Conservation (phyloP, 2,797 vertebrate genomes). For the Loriculus beryllinus region DNA sequence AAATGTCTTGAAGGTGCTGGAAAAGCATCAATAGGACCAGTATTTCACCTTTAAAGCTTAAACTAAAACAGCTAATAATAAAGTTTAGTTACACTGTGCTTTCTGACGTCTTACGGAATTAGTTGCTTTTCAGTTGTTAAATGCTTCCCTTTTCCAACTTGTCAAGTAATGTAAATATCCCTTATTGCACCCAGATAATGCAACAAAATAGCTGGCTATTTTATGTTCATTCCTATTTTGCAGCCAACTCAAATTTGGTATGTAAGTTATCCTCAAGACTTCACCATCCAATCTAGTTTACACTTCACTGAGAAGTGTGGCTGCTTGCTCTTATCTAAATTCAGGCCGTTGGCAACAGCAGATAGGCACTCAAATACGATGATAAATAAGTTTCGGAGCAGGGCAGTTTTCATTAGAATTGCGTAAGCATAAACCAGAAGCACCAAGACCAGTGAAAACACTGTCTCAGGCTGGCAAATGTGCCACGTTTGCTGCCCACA, state of each 20-base stretch:
- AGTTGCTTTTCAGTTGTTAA: neutral
- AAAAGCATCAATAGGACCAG: neutral
- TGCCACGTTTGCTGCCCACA: slow-evolving; percentile 16
- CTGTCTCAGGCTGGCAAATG: slow-evolving; percentile 19
- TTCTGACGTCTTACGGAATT: neutral
- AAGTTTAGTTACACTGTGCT: neutral
- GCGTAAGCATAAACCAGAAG: neutral
- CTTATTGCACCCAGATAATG: neutral
- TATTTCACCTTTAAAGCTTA: neutral
- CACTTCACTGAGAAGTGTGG: neutral
- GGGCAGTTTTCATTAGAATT: neutral
- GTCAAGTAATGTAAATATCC: neutral
- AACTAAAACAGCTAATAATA: neutral
- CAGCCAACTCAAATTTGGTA: neutral
- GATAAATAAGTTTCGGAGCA: neutral
- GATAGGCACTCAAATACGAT: neutral
- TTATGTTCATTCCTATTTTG: neutral
- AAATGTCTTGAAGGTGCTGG: neutral
- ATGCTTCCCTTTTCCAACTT: neutral
- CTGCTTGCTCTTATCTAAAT: neutral
- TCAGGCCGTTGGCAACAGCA: neutral
- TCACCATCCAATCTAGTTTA: neutral
- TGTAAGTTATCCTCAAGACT: neutral
- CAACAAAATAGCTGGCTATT: neutral
- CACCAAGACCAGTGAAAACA: neutral